Evolutionary conservation across 2,113 vertebrate species (phyloP).

Genomic region (Hiodon alosoides): DNA sequence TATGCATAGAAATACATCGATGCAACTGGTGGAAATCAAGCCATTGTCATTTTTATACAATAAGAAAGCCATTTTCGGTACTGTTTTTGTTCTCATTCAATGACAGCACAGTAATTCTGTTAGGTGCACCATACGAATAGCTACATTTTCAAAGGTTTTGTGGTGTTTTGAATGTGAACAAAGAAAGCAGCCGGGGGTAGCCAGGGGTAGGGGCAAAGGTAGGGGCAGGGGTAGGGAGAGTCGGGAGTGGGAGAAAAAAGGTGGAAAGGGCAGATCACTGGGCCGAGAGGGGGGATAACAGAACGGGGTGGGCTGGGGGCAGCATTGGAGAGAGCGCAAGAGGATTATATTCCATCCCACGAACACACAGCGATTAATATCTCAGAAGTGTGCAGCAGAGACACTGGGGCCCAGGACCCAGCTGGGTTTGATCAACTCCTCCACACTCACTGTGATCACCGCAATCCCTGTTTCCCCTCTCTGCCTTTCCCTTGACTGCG

Average conservation of each 20-base stretch:
- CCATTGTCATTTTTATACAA: no score
- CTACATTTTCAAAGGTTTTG: no score
- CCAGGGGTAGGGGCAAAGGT: neutral
- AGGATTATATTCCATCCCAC: constrained; percentile 59
- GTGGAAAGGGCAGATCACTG: neutral
- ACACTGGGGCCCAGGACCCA: constrained; percentile 39
- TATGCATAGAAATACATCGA: no score
- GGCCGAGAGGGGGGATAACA: neutral
- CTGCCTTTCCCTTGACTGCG: neutral
- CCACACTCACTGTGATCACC: constrained; percentile 16
- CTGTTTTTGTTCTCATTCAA: no score
- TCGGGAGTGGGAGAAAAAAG: no score
- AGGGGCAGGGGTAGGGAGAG: no score
- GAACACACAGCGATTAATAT: constrained; percentile 52
- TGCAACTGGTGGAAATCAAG: no score
- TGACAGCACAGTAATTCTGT: no score
- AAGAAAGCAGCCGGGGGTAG: no score
- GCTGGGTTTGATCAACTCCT: constrained; percentile 59
- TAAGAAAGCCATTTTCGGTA: no score
- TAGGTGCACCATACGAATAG: no score
- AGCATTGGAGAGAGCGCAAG: constrained; percentile 30
- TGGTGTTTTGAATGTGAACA: no score
- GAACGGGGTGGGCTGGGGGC: constrained; percentile 14
- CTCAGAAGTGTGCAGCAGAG: constrained; percentile 33
- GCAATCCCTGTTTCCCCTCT: neutral